Percentiles rank a stretch among this genome's conserved stretches.
Conservation (phyloP, 2,797 vertebrate genomes). For the Dallia pectoralis region DNA sequence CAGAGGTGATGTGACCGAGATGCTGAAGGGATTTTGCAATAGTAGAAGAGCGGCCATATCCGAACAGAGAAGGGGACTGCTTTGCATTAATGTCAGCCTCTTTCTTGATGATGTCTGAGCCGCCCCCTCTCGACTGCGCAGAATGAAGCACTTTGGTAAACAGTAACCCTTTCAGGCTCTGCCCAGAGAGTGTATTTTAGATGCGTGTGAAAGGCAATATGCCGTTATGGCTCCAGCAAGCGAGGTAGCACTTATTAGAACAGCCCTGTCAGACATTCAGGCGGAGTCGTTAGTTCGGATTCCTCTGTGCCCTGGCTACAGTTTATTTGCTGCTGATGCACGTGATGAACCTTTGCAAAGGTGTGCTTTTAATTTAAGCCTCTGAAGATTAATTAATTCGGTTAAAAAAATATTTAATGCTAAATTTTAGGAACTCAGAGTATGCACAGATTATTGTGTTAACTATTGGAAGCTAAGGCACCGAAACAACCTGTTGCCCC, state of each 20-base stretch:
- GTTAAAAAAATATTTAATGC: neutral
- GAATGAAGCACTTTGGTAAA: conserved; percentile 83
- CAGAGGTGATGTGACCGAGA: conserved; percentile 77
- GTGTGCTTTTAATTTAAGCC: neutral
- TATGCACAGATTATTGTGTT: neutral
- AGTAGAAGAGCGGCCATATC: conserved; percentile 61
- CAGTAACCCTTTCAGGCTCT: conserved; percentile 84
- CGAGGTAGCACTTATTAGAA: conserved; percentile 70
- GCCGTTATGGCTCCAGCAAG: conserved; percentile 67
- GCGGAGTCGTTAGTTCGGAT: conserved; percentile 20
- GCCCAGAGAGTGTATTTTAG: conserved; percentile 74
- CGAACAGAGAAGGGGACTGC: conserved; percentile 56
- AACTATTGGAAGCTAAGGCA: neutral
- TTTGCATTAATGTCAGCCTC: conserved; percentile 79
- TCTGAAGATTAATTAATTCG: neutral
- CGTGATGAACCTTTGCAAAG: neutral
- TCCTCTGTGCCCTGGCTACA: conserved; percentile 6
- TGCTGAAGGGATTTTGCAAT: conserved; percentile 69
- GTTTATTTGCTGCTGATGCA: neutral
- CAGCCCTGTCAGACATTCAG: conserved; percentile 51
- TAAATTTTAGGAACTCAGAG: neutral
- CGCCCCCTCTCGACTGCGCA: conserved; percentile 81
- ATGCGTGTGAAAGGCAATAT: conserved; percentile 80
- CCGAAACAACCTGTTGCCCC: neutral
- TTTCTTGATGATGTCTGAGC: conserved; percentile 82